A percentile compares a stretch with the other conserved stretches of the same genome.
phyloP scores from a whole-genome alignment of 2,113 vertebrate genomes.

The Nyctereutes procyonoides region DNA sequence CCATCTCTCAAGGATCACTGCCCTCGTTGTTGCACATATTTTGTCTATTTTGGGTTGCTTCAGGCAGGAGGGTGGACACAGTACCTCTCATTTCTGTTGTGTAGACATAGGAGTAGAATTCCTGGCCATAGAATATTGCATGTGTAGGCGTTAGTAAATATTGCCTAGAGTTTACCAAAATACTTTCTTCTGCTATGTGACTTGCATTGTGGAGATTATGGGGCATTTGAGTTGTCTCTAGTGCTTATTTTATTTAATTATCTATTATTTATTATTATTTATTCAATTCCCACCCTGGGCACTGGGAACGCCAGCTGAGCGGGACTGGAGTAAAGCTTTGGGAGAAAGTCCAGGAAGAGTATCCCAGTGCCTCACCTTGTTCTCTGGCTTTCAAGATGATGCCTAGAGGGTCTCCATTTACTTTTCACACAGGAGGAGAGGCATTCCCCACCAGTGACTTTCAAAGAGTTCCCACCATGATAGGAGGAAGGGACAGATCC shows the following conservation, averaged over 20 bases:
- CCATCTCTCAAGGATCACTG: not conserved
- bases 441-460: not conserved
- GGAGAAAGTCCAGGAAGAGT: not conserved
- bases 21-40: not conserved
- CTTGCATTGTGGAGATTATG: not conserved
- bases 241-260: not conserved
- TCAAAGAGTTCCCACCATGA: not conserved
- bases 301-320: not conserved
- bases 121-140: not conserved
- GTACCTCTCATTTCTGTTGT: not conserved
- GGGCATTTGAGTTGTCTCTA: constrained; percentile 40
- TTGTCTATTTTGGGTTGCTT: not conserved
- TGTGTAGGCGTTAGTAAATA: not conserved
- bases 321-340: not conserved
- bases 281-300: not conserved
- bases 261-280: too few relatives aligned
- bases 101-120: not conserved
- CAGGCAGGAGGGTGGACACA: not conserved
- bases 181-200: not conserved
- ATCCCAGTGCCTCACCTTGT: not conserved
- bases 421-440: not conserved
- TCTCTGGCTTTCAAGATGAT: not conserved
- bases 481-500: not conserved
- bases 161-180: not conserved
- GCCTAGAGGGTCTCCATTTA: not conserved